Percentiles rank a stretch among this genome's conserved stretches.
Evolutionary conservation across 2,888 invertebrate species (phyloP).

Genomic region (Chamaedrilus cognettii): DNA sequence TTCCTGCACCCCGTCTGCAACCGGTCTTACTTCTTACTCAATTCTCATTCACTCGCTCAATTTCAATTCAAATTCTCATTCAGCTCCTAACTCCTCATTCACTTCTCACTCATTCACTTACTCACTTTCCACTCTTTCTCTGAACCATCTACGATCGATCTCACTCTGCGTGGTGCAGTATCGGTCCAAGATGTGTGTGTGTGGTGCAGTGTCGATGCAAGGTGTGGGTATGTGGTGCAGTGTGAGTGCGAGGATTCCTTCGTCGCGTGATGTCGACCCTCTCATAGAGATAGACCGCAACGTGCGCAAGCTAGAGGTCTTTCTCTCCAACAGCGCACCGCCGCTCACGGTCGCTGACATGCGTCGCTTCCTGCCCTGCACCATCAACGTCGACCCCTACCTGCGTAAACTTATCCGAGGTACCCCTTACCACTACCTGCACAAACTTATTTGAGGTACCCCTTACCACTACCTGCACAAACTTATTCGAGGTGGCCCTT

Average conservation of each 20-base stretch:
- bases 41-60: too few relatives aligned
- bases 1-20: too few relatives aligned
- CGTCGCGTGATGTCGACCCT: slow-evolving; percentile 83
- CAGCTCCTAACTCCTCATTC: too few relatives aligned
- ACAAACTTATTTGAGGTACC: slow-evolving; percentile 18
- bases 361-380: slow-evolving; percentile 95
- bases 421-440: slow-evolving; percentile 51
- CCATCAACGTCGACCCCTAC: slow-evolving; percentile 97
- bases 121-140: too few relatives aligned
- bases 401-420: slow-evolving; percentile 96
- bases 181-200: not conserved
- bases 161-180: too few relatives aligned
- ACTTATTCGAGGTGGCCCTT: slow-evolving; percentile 17
- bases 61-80: too few relatives aligned
- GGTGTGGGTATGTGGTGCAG: too few relatives aligned
- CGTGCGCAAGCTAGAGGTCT: slow-evolving; percentile 91
- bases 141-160: too few relatives aligned
- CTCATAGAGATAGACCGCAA: slow-evolving; percentile 91
- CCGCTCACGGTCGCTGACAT: slow-evolving; percentile 64
- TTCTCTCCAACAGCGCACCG: slow-evolving; percentile 76
- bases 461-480: not conserved
- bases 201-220: not conserved
- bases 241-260: slow-evolving; percentile 73
- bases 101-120: too few relatives aligned
- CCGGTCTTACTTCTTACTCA: too few relatives aligned